These are phyloP conservation scores for Coccyzus lansbergi DNA, from an alignment of 2,797 vertebrate genomes.

Conservation along the genomic window DNA sequence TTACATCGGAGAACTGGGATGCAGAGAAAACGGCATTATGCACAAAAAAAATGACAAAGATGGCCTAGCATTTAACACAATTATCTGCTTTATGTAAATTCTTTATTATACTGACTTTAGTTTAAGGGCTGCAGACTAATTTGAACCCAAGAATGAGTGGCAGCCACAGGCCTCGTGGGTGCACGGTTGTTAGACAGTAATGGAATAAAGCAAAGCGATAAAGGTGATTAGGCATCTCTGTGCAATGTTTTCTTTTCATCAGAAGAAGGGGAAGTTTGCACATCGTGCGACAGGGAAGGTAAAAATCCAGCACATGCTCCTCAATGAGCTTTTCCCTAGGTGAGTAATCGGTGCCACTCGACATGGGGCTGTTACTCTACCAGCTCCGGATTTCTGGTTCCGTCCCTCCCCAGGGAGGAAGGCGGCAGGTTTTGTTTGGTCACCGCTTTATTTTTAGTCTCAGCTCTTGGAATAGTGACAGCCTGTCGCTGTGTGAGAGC, in stretches of 20 bases:
- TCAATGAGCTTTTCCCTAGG: accelerated
- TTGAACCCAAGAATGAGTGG: background rate
- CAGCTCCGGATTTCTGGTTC: background rate
- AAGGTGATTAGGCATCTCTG: background rate
- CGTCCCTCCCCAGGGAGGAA: background rate
- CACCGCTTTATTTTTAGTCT: background rate
- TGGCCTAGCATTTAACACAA: background rate
- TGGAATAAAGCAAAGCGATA: background rate
- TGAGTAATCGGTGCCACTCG: background rate
- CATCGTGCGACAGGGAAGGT: background rate
- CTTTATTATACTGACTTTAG: background rate
- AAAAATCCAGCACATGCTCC: accelerated
- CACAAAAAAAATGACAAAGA: background rate
- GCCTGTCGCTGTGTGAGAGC: accelerated
- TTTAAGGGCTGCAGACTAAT: background rate
- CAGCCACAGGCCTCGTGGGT: background rate
- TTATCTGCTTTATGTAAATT: background rate
- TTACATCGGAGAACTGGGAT: background rate
- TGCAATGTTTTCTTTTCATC: background rate
- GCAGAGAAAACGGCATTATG: background rate
- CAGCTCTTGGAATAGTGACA: accelerated
- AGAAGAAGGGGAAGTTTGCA: background rate
- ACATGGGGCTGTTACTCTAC: background rate
- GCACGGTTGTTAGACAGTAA: background rate
- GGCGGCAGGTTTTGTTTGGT: background rate